Evolutionary conservation across 2,888 invertebrate genomes (phyloP).

Genomic region (Pammene aurita): DNA sequence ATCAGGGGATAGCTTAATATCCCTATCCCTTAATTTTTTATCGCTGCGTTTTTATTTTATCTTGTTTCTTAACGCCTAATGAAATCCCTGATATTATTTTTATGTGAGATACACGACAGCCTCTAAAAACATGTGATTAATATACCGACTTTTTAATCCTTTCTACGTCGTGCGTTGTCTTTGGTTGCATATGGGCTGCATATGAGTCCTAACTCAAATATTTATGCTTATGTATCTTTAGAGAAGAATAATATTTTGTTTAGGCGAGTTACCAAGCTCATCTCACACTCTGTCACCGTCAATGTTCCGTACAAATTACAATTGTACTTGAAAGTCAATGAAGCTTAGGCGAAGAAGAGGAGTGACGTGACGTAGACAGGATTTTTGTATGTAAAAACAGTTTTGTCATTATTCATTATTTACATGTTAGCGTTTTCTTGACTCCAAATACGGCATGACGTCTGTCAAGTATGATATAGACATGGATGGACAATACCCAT

Average conservation of each 20-base stretch:
- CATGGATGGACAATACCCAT: no score
- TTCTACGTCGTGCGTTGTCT: slow-evolving; percentile 5
- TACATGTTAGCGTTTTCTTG: no score
- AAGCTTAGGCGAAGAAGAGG: background rate
- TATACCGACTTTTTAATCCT: slow-evolving; percentile 29
- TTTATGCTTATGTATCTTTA: slow-evolving; percentile 5
- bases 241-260: background rate
- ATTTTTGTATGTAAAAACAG: no score
- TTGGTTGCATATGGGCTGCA: slow-evolving; percentile 28
- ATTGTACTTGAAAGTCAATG: background rate
- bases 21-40: slow-evolving; percentile 11
- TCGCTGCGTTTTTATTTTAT: slow-evolving; percentile 18
- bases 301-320: background rate
- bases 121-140: slow-evolving; percentile 29
- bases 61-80: slow-evolving; percentile 14
- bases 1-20: background rate
- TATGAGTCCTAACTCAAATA: slow-evolving; percentile 26
- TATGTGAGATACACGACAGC: slow-evolving; percentile 23
- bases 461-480: no score
- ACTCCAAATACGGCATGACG: no score
- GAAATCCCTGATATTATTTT: slow-evolving; percentile 24
- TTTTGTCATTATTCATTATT: no score
- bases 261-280: background rate
- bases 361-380: no score
- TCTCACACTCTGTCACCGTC: background rate